Conservation (phyloP, 2,888 invertebrate species). For the Papilio elwesi region DNA sequence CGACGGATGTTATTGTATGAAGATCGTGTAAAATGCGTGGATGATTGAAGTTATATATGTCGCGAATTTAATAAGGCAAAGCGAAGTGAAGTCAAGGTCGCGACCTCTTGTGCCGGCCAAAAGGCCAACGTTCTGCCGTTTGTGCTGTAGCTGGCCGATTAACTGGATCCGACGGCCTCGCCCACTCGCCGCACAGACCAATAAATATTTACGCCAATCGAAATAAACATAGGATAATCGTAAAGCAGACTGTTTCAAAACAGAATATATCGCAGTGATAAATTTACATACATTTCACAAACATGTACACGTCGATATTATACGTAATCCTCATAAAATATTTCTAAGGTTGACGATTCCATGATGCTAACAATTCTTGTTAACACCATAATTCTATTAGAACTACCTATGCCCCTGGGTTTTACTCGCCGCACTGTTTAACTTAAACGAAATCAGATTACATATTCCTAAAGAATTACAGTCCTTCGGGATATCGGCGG, state of each 20-base stretch:
- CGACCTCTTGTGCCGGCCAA: slow-evolving; percentile 48
- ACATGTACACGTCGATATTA: background rate
- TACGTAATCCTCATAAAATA: no score
- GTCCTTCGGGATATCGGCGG: no score
- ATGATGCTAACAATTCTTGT: no score
- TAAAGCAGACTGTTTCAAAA: slow-evolving; percentile 19
- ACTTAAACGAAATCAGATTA: no score
- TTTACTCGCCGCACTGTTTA: no score
- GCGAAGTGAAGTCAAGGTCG: slow-evolving; percentile 50
- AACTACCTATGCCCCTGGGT: no score
- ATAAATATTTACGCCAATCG: slow-evolving; percentile 24
- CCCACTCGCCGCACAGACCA: slow-evolving; percentile 44
- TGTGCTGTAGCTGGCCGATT: slow-evolving; percentile 41
- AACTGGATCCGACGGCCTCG: slow-evolving; percentile 59
- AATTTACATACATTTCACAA: background rate
- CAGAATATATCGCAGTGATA: background rate
- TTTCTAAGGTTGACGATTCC: no score
- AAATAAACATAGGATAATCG: slow-evolving; percentile 29
- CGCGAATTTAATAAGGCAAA: slow-evolving; percentile 18
- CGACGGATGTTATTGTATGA: background rate
- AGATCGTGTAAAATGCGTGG: background rate
- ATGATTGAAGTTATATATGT: background rate
- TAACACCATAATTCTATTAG: no score
- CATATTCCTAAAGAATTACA: no score
- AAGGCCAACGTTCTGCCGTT: slow-evolving; percentile 70